Percentiles rank a stretch among this genome's conserved stretches.
Evolutionary conservation across 2,113 vertebrate genomes (phyloP).

Genomic region (Spheniscus mendiculus): DNA sequence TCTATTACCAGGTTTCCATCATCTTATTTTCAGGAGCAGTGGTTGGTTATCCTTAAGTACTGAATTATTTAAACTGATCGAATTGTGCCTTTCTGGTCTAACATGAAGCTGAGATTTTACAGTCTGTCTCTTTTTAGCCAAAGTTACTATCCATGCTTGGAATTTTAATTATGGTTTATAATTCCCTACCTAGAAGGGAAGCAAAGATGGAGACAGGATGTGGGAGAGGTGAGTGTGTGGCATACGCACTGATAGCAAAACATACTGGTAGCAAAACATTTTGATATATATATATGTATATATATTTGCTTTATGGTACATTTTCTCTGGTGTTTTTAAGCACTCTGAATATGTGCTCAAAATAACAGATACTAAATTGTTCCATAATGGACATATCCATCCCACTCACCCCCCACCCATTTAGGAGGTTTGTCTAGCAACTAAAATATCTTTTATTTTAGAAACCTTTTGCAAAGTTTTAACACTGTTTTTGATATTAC

Average conservation of each 20-base stretch:
- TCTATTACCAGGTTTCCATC: background rate
- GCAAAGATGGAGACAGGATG: background rate
- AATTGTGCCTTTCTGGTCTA: background rate
- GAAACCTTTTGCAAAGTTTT: background rate
- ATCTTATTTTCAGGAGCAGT: background rate
- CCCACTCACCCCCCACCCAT: background rate
- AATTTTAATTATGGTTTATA: background rate
- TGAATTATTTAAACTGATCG: background rate
- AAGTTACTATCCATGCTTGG: background rate
- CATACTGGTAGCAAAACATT: too few species aligned
- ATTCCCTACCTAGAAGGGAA: background rate
- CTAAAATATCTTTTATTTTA: background rate
- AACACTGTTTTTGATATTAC: background rate
- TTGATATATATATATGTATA: too few species aligned
- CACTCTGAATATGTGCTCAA: background rate
- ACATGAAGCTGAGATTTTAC: background rate
- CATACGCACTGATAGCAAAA: background rate
- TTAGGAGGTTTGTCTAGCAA: background rate
- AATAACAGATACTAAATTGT: background rate
- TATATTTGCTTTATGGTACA: background rate
- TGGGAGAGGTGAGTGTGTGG: background rate
- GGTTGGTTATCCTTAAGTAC: background rate
- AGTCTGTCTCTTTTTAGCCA: background rate
- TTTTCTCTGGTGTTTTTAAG: background rate
- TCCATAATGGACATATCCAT: background rate